Base-by-base conservation (phyloP, 1,140 invertebrate species). In the Lutraria rhynchaena region DNA sequence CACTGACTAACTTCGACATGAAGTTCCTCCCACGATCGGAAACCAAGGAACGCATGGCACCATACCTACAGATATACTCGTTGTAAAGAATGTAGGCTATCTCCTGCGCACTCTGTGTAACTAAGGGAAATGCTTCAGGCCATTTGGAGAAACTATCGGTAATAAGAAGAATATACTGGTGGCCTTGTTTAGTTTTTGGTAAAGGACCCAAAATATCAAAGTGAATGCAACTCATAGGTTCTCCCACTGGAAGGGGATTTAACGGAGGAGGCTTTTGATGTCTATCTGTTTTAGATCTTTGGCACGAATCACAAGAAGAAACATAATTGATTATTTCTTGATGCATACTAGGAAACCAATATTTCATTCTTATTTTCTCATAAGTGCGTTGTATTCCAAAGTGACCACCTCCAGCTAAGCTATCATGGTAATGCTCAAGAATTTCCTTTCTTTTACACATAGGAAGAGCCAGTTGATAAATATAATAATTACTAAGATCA, bases 381-480 rank as follows among this genome's bases (percentile, higher is more conserved):
- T 58, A 44, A 58, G 71, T 75, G 27, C 55, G 41, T 1, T 1
- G 31, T 11, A 75, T 24, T 4, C 55, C 71, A 61, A 60, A 75
- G n/a, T 75, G 71, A 44, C 71, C 71, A 60, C 71, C 71, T 41
- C 71, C 53, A n/a, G 71, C 74, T 41, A 77, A 24, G 31, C 55
- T 24, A 27, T 75, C 71, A 75, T 75, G 71, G 29, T 60, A 75
- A 24, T 19, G 1, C 5, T 9, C 11, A 1, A 69, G 46, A 24
- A 69, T 9, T 1, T 46, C 22, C 27, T 49, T 11, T 11, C 35
- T 46, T 69, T 24, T 49, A 49, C 37, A 49, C 19, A 27, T 15
- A 24, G 65, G 65, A 3, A 69, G 1, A 24, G 22, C 13, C 19
- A 73, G 17, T 31, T 73, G 69, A 57, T 13, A 71, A 19, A 49